Evolutionary conservation across 2,797 vertebrate genomes (phyloP).

Genomic region (Micropoecilia bifurca): DNA sequence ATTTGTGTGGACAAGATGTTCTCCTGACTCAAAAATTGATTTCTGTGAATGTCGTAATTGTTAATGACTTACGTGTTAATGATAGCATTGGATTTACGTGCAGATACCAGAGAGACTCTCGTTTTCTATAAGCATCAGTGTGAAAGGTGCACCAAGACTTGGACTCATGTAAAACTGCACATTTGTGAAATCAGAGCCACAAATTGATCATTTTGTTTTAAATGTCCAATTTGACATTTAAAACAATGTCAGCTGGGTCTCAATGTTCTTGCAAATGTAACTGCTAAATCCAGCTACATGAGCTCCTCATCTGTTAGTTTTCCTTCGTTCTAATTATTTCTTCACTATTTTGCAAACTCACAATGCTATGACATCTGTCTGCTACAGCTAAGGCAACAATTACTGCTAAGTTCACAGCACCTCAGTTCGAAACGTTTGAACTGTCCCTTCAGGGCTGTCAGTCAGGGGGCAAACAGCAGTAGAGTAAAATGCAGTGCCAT

Average conservation of each 20-base stretch:
- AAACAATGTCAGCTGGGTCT: neutral
- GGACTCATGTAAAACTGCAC: neutral
- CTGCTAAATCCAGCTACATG: neutral
- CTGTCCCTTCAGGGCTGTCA: constrained; percentile 6
- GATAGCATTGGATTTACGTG: neutral
- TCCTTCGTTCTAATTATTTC: neutral
- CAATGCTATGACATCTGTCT: neutral
- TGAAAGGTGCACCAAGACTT: neutral
- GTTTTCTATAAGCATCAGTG: neutral
- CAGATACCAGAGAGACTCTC: neutral
- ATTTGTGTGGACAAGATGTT: neutral
- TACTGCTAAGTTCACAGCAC: neutral
- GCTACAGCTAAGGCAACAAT: neutral
- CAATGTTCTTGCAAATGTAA: neutral
- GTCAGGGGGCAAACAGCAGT: constrained; percentile 39
- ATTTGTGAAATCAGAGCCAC: neutral
- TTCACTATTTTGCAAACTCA: neutral
- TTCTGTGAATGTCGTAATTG: neutral
- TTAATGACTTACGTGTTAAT: too few relatives aligned
- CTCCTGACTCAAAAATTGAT: neutral
- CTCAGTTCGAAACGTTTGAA: neutral
- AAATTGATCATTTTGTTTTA: neutral
- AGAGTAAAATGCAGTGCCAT: constrained; percentile 58
- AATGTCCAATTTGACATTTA: neutral
- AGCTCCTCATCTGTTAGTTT: neutral